phyloP scores from a whole-genome alignment of 92 coral and sea anemone species.

The Anthopleura xanthogrammica region DNA sequence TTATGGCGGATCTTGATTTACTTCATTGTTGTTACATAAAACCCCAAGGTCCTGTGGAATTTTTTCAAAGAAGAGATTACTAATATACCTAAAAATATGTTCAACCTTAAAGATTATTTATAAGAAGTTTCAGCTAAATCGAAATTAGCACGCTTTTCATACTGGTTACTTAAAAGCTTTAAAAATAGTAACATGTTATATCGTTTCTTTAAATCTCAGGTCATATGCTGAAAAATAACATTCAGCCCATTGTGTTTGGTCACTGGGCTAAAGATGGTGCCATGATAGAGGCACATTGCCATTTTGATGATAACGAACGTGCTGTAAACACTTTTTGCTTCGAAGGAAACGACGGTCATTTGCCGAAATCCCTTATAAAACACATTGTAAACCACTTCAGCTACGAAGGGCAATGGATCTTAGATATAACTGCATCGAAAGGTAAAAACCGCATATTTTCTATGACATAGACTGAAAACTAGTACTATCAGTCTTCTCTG shows the following conservation, averaged over 20 bases:
- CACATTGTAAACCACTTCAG: conserved; percentile 28
- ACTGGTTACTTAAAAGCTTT: not conserved
- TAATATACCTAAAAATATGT: no score
- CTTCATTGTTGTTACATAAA: no score
- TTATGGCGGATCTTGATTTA: no score
- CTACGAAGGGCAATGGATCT: conserved; percentile 39
- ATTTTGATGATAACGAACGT: conserved; percentile 17
- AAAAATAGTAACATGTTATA: fast-evolving
- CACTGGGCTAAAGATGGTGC: conserved; percentile 38
- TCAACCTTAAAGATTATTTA: no score
- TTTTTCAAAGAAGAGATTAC: no score
- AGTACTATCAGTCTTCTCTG: no score
- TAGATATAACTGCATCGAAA: conserved; percentile 33
- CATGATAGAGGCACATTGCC: conserved; percentile 24
- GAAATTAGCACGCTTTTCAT: not conserved
- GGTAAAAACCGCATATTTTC: not conserved
- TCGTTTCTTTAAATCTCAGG: conserved; percentile 6
- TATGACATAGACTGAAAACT: no score
- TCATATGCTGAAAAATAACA: conserved; percentile 18
- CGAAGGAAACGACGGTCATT: not conserved
- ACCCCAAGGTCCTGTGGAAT: no score
- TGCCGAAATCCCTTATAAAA: not conserved
- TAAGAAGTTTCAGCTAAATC: no score
- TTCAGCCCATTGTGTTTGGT: conserved; percentile 12
- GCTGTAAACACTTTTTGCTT: conserved; percentile 35